These are phyloP conservation scores for Siniperca knerii DNA, from an alignment of 2,113 vertebrate genomes.

Conservation along the genomic window DNA sequence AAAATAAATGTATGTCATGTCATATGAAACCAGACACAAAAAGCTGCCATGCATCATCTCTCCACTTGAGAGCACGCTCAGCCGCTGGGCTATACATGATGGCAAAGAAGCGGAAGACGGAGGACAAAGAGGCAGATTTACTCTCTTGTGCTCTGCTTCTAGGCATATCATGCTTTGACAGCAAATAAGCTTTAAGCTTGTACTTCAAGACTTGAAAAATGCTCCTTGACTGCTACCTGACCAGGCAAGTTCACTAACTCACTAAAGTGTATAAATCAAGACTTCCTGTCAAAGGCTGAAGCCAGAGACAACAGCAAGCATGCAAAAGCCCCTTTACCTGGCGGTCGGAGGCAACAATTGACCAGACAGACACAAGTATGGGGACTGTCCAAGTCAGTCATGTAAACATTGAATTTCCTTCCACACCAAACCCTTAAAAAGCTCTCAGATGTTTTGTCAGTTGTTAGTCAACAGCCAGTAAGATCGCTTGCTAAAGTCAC, in stretches of 20 bases:
- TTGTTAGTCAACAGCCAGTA: constrained; percentile 66
- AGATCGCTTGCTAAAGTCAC: constrained; percentile 11
- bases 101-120: constrained; percentile 51
- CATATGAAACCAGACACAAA: constrained; percentile 58
- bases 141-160: constrained; percentile 51
- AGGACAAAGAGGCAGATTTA: constrained; percentile 62
- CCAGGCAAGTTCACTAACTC: constrained; percentile 61
- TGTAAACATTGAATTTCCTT: constrained; percentile 37
- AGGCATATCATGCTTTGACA: constrained; percentile 72
- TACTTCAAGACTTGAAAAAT: constrained; percentile 49
- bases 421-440: constrained; percentile 28
- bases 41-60: constrained; percentile 68
- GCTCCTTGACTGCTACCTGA: constrained; percentile 64
- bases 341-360: neutral
- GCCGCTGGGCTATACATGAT: constrained; percentile 32
- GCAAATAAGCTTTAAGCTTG: constrained; percentile 59
- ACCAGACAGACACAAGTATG: neutral
- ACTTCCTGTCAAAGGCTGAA: constrained; percentile 47
- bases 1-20: constrained; percentile 53
- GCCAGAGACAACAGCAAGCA: constrained; percentile 42
- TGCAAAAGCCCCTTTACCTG: constrained; percentile 54
- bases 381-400: constrained; percentile 32
- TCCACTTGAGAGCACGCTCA: constrained; percentile 42
- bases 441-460: constrained; percentile 20
- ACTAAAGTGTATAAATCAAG: constrained; percentile 32